Evolutionary conservation across 1,140 invertebrate genomes (phyloP).

Genomic region (Apis dorsata): DNA sequence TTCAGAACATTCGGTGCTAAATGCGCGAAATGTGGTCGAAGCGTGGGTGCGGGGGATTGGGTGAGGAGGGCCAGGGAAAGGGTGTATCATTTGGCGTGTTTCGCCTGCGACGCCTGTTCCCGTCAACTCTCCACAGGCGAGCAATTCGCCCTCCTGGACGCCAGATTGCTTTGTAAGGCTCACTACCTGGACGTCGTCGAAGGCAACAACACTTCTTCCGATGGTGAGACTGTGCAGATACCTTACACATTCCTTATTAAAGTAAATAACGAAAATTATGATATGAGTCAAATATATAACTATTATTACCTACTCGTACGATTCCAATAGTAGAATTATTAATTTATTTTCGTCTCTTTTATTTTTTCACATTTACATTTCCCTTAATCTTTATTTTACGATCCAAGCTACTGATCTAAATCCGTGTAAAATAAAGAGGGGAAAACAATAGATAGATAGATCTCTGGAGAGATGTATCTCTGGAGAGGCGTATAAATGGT

Average conservation of each 20-base stretch:
- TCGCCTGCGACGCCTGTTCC: slow-evolving; percentile 98
- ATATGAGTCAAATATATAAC: no score
- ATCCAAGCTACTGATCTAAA: no score
- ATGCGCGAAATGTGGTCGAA: slow-evolving; percentile 96
- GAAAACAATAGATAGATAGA: no score
- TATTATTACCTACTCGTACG: no score
- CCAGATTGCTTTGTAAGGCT: slow-evolving; percentile 95
- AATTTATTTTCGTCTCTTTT: no score
- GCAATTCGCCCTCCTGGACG: slow-evolving; percentile 97
- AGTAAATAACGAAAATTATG: no score
- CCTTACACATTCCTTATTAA: no score
- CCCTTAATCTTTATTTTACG: no score
- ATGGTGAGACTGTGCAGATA: slow-evolving; percentile 54
- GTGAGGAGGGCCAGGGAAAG: slow-evolving; percentile 95
- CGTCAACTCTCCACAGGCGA: slow-evolving; percentile 98
- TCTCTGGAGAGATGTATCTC: background rate
- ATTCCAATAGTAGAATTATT: no score
- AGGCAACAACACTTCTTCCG: slow-evolving; percentile 90
- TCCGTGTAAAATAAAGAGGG: no score
- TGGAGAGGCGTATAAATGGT: background rate
- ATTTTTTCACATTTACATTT: no score
- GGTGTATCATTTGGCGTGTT: slow-evolving; percentile 99
- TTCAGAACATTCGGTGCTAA: slow-evolving; percentile 96
- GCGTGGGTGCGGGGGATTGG: slow-evolving; percentile 97
- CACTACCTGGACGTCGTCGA: slow-evolving; percentile 97